Percentiles rank a stretch among this genome's conserved stretches.
phyloP scores from a whole-genome alignment of 2,113 vertebrate species.

The Rattus norvegicus region GRCr8 NC_086029.1:16810501-16811000 shows the following conservation, averaged over 20 bases:
- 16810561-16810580: background rate
- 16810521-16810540: conserved; percentile 67
- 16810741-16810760: background rate
- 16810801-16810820: rapidly evolving
- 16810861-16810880: no score
- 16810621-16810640: rapidly evolving
- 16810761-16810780: background rate
- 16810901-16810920: background rate
- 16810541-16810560: conserved; percentile 47
- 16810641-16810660: background rate
- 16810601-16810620: rapidly evolving
- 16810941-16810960: no score
- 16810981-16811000: background rate
- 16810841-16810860: background rate
- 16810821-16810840: background rate
- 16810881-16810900: background rate
- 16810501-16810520: conserved; percentile 82
- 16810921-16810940: background rate
- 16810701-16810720: background rate
- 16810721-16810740: background rate
- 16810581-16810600: background rate
- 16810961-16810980: no score
- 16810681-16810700: rapidly evolving
- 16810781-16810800: background rate
- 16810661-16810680: rapidly evolving